Evolutionary conservation across 2,113 vertebrate species (phyloP).

Genomic region (Pseudorectes ferrugineus): DNA sequence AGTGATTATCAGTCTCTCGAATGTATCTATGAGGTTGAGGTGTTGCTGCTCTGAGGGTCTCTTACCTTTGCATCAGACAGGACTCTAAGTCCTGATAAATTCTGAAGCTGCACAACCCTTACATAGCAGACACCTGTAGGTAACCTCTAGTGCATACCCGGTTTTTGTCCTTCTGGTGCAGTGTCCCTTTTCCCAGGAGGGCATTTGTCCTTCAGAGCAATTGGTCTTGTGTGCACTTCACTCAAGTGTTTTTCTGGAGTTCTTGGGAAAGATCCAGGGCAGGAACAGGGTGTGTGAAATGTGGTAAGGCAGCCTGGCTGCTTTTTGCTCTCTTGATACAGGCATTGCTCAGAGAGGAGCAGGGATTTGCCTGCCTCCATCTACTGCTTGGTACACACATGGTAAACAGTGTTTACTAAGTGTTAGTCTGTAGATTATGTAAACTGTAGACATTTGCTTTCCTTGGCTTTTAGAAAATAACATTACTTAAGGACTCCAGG

Average conservation of each 20-base stretch:
- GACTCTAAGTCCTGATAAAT: background rate
- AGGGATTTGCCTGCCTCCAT: background rate
- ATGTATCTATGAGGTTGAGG: background rate
- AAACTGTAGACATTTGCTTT: background rate
- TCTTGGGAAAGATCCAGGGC: background rate
- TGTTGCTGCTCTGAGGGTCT: background rate
- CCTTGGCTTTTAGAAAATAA: background rate
- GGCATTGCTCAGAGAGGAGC: background rate
- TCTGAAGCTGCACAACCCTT: background rate
- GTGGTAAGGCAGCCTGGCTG: background rate
- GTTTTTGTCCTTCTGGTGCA: background rate
- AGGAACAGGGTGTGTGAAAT: background rate
- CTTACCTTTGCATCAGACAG: background rate
- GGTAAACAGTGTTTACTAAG: background rate
- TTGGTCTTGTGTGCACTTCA: background rate
- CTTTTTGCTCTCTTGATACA: background rate
- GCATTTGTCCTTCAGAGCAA: background rate
- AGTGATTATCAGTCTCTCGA: background rate
- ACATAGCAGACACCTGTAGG: background rate
- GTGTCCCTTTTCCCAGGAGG: background rate
- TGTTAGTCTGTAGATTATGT: background rate
- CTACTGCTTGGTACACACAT: background rate
- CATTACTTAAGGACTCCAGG: accelerated
- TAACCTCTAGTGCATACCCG: background rate
- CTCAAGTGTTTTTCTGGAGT: background rate